Conservation (phyloP, 2,113 vertebrate species). For the human (Homo sapiens) region DNA sequence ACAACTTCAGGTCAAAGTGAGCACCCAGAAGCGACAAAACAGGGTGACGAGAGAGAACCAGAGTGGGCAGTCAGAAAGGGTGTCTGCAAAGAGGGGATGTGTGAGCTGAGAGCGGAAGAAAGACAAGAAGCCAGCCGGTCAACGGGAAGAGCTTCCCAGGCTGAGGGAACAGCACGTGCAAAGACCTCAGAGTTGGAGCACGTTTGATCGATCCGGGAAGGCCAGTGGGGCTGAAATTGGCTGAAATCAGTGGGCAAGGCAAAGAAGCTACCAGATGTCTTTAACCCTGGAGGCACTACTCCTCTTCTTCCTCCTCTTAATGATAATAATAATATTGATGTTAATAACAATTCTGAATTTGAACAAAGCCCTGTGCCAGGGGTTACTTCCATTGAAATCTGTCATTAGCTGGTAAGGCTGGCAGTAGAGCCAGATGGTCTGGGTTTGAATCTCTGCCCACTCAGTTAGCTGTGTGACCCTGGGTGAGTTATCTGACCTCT, state of each 20-base stretch:
- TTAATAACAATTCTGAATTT: background rate
- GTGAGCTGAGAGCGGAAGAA: background rate
- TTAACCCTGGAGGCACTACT: background rate
- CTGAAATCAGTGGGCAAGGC: background rate
- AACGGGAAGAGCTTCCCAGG: background rate
- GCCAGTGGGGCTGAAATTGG: background rate
- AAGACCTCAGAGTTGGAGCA: background rate
- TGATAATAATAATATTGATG: no score
- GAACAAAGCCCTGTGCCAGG: background rate
- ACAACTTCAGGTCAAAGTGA: background rate
- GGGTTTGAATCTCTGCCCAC: background rate
- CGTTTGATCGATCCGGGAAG: background rate
- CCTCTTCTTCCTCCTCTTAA: background rate
- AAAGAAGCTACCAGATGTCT: background rate
- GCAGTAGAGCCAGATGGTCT: background rate
- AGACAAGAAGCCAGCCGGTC: background rate
- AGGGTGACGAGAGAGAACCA: fast-evolving
- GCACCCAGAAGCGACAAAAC: fast-evolving
- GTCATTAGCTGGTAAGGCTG: background rate
- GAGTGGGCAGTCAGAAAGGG: fast-evolving
- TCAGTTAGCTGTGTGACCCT: background rate
- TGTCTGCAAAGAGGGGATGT: background rate
- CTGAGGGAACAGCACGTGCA: background rate
- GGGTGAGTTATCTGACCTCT: background rate
- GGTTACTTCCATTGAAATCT: background rate